Evolutionary conservation across 2,113 vertebrate genomes (phyloP).

Genomic region (Genyomyrus donnyi): DNA sequence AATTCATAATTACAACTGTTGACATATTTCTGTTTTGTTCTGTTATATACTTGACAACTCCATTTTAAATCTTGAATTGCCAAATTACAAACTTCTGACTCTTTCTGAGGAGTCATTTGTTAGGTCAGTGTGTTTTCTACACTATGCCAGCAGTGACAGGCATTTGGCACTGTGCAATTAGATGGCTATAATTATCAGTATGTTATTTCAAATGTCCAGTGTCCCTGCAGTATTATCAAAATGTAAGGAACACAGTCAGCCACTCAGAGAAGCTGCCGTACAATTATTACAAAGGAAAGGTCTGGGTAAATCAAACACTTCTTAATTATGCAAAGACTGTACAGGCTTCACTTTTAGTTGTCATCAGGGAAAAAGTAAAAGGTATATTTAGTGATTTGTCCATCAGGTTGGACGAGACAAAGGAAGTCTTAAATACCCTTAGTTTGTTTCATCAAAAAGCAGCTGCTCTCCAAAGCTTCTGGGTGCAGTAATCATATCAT

Average conservation of each 20-base stretch:
- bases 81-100: not conserved
- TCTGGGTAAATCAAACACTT: constrained; percentile 15
- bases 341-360: not conserved
- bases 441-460: constrained; percentile 4
- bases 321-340: not conserved
- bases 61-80: not conserved
- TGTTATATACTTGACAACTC: not conserved
- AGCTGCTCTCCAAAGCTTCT: not conserved
- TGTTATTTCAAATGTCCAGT: constrained; percentile 47
- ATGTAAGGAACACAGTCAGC: constrained; percentile 37
- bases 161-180: constrained; percentile 46
- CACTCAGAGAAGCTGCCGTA: constrained; percentile 31
- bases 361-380: not conserved
- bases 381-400: constrained; percentile 14
- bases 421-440: not conserved
- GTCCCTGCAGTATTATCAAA: constrained; percentile 41
- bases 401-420: not conserved
- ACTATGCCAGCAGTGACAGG: constrained; percentile 35
- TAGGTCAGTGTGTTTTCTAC: constrained; percentile 39
- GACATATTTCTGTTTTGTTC: not conserved
- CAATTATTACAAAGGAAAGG: constrained; percentile 32
- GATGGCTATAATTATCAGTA: constrained; percentile 43
- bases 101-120: constrained; percentile 31
- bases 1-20: not conserved
- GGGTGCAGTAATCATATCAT: not conserved